Evolutionary conservation across 2,113 vertebrate genomes (phyloP), one percentile per base, ranked within the genome.

Genomic region (Salvator merianae): DNA sequence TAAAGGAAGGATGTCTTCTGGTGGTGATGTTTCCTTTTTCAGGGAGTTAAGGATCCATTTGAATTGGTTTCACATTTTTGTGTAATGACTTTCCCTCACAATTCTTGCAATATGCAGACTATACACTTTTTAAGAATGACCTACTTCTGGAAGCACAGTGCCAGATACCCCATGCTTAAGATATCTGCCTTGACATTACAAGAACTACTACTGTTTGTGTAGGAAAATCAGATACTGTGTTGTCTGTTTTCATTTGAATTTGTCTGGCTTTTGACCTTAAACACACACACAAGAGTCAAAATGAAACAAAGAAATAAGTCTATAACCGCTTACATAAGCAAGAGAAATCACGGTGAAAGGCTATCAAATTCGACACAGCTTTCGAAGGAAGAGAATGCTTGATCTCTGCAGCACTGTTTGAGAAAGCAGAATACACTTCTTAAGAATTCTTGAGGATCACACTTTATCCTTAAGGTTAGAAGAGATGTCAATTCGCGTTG

Each of bases 131-230:
- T 85, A 88, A 59, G 66, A 83, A 28, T 0, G 63, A 91, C 78
- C 78, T 74, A 72, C 50, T 71, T 92, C 83, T 82, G 86, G 43
- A 85, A 85, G 72, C 88, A 86, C 86, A 83, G 62, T 66, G 59
- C 38, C 80, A 90, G 82, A 79, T 90, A 68, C 86, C 86, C 63
- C 0, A 0, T 72, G 13, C 82, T 82, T 40, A 86, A 91, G 93
- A 88, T 66, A 90, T 85, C 77, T 66, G 62, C 22, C 7, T 28
- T 82, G 79, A 86, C 77, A 80, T 34, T 79, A 84, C 73, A 26
- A 88, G 32, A 26, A 68, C 73, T 70, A 70, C 77, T 30, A 70
- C 43, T 83, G 32, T 77, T 88, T 86, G 75, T 83, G 7, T 68
- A 84, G 78, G 86, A 89, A 69, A 34, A 89, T 90, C 87, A 88